These are phyloP conservation scores for Sphenodon punctatus DNA, from an alignment of 2,797 vertebrate genomes.

Conservation along the genomic window DNA sequence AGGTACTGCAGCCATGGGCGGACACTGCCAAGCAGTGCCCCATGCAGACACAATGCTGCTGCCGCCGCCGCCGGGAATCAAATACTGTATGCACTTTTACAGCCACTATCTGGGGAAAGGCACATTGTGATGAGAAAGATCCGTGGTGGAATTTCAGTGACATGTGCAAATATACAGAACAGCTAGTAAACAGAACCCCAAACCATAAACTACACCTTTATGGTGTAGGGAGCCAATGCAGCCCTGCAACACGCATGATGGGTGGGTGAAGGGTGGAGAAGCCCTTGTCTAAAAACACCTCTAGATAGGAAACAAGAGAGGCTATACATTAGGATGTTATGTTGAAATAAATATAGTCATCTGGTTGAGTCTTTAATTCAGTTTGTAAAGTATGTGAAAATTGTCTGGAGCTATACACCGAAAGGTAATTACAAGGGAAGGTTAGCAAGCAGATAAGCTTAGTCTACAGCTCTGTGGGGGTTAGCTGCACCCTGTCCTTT, in stretches of 20 bases:
- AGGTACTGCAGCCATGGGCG: not conserved
- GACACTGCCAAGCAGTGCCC: no score
- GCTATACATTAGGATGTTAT: constrained; percentile 49
- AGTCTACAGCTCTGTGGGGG: constrained; percentile 32
- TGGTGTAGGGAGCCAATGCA: no score
- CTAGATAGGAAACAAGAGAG: constrained; percentile 48
- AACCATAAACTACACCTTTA: constrained; percentile 35
- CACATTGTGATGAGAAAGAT: not conserved
- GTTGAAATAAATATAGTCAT: constrained; percentile 53
- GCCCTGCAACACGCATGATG: no score
- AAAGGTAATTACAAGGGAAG: constrained; percentile 64
- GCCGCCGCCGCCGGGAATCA: not conserved
- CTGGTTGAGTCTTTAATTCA: constrained; percentile 66
- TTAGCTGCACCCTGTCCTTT: not conserved
- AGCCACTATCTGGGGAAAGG: not conserved
- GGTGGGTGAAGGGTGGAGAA: no score
- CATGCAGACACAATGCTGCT: no score
- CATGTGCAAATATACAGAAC: no score
- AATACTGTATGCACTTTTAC: not conserved
- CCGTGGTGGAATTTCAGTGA: constrained; percentile 4
- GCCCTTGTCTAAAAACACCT: no score
- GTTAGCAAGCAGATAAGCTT: not conserved
- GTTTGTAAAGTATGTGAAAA: constrained; percentile 26
- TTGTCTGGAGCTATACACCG: constrained; percentile 47
- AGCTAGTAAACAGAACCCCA: not conserved